phyloP scores from a whole-genome alignment of 2,888 invertebrate species.

The Nomada lathburiana region DNA sequence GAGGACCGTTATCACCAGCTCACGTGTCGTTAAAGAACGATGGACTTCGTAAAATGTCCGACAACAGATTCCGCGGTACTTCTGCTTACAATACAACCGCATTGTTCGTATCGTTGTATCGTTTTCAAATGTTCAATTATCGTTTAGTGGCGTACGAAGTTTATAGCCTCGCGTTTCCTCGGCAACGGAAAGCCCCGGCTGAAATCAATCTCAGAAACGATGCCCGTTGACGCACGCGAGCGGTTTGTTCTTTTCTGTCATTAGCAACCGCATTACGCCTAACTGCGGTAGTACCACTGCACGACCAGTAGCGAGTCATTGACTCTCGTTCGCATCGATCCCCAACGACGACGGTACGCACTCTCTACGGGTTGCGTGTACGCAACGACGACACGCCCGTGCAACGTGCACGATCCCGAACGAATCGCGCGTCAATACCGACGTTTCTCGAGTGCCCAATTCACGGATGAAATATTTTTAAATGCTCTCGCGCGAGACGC shows the following conservation, averaged over 20 bases:
- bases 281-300: slow-evolving; percentile 23
- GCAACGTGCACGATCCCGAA: background rate
- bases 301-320: slow-evolving; percentile 52
- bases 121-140: background rate
- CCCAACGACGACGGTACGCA: slow-evolving; percentile 19
- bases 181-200: background rate
- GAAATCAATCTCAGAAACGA: slow-evolving; percentile 16
- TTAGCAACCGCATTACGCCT: slow-evolving; percentile 31
- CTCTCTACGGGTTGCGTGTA: background rate
- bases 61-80: slow-evolving; percentile 21
- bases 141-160: background rate
- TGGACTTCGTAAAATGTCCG: slow-evolving; percentile 14
- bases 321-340: slow-evolving; percentile 52
- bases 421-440: slow-evolving; percentile 2
- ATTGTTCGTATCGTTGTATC: background rate
- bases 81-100: background rate
- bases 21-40: background rate
- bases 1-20: background rate
- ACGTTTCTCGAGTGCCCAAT: background rate
- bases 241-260: slow-evolving; percentile 24
- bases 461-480: background rate
- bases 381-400: background rate
- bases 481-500: background rate
- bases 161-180: background rate
- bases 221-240: background rate